Percentiles rank a stretch among this genome's conserved stretches.
Conservation (phyloP, 2,113 vertebrate genomes). For the Toxotes jaculatrix region DNA sequence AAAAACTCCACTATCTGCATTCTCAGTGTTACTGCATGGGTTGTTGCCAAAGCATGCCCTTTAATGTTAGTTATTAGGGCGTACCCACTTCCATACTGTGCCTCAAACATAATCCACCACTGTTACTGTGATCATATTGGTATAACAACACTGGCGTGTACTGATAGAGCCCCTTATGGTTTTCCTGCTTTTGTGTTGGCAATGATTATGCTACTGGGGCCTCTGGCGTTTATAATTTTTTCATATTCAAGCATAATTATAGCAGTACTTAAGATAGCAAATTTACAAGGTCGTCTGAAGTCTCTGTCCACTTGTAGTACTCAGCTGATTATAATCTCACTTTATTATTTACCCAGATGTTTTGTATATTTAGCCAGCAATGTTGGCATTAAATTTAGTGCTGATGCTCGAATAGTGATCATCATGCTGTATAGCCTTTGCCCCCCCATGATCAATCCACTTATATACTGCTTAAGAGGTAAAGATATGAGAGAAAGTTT, state of each 20-base stretch:
- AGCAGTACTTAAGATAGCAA: constrained; percentile 57
- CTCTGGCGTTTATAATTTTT: constrained; percentile 74
- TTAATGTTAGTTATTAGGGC: constrained; percentile 50
- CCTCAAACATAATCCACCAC: constrained; percentile 70
- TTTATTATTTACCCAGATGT: constrained; percentile 76
- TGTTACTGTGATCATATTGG: constrained; percentile 79
- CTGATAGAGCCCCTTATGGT: constrained; percentile 51
- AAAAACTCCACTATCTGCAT: constrained; percentile 58
- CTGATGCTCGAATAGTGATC: constrained; percentile 60
- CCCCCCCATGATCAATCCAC: constrained; percentile 77
- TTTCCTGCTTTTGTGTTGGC: constrained; percentile 58
- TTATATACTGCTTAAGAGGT: constrained; percentile 76
- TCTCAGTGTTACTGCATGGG: constrained; percentile 65
- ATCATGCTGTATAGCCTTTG: constrained; percentile 75
- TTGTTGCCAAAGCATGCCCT: accelerated
- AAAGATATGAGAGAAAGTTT: constrained; percentile 76
- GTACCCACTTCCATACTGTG: constrained; percentile 77
- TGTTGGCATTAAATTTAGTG: constrained; percentile 60
- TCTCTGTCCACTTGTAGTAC: constrained; percentile 78
- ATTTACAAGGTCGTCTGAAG: constrained; percentile 58
- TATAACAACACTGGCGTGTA: constrained; percentile 72
- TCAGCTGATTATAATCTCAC: constrained; percentile 75
- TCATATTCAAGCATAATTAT: constrained; percentile 75
- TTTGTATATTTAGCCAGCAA: constrained; percentile 72
- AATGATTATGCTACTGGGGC: constrained; percentile 60